Conservation (phyloP, 1,140 invertebrate genomes). For the Trialeurodes vaporariorum region DNA sequence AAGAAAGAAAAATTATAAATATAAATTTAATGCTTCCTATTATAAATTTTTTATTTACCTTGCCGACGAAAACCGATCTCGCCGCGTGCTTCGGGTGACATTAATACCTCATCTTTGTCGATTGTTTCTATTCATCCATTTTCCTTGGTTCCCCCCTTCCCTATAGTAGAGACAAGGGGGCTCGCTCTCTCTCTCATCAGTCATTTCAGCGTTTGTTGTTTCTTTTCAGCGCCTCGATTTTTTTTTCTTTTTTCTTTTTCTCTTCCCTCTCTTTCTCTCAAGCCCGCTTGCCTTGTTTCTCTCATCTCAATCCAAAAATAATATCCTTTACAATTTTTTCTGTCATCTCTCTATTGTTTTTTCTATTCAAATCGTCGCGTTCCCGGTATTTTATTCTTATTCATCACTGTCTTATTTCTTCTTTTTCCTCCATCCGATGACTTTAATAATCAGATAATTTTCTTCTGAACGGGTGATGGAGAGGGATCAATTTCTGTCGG, state of each 20-base stretch:
- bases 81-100: neutral
- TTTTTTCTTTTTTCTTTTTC: neutral
- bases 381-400: too few species aligned
- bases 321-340: neutral
- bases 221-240: neutral
- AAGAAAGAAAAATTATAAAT: neutral
- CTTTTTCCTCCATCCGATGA: too few species aligned
- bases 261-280: too few species aligned
- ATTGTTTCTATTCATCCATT: neutral
- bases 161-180: too few species aligned
- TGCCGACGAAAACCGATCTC: neutral
- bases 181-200: neutral
- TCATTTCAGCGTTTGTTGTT: neutral
- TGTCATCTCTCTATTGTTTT: neutral
- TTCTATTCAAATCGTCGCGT: neutral
- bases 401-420: too few species aligned
- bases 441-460: neutral
- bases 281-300: too few species aligned
- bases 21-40: neutral
- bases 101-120: neutral
- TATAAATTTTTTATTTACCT: conserved; percentile 1
- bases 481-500: too few species aligned
- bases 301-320: neutral
- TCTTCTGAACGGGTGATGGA: too few species aligned
- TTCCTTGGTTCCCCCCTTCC: neutral